These are phyloP conservation scores for Myotis pilosus DNA, from an alignment of 2,797 vertebrate genomes.

Conservation along the genomic window DNA sequence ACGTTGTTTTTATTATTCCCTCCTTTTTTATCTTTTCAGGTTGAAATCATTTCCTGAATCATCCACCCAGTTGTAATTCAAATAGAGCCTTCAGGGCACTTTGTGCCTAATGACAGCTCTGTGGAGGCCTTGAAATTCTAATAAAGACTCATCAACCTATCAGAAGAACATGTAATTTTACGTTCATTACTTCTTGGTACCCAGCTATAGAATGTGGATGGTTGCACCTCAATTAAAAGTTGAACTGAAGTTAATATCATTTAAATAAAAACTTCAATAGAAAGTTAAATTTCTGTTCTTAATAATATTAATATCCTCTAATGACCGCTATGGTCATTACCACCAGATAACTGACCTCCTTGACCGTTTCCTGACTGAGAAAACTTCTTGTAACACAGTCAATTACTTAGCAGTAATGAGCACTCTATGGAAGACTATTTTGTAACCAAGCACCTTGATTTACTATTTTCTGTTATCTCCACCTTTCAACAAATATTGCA, in stretches of 20 bases:
- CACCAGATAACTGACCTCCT: conserved; percentile 83
- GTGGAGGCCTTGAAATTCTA: conserved; percentile 83
- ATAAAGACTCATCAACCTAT: conserved; percentile 83
- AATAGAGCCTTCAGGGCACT: conserved; percentile 79
- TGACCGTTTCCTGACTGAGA: conserved; percentile 80
- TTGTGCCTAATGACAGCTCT: conserved; percentile 82
- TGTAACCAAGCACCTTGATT: conserved; percentile 79
- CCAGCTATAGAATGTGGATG: conserved; percentile 83
- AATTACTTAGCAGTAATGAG: conserved; percentile 82
- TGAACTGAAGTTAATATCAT: conserved; percentile 85
- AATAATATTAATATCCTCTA: conserved; percentile 84
- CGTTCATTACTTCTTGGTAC: conserved; percentile 84
- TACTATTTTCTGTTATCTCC: conserved; percentile 70
- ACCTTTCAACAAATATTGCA: conserved; percentile 76
- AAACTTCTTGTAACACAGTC: conserved; percentile 79
- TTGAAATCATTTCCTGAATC: conserved; percentile 71
- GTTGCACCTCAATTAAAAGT: conserved; percentile 87
- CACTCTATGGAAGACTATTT: conserved; percentile 77
- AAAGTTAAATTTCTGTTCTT: conserved; percentile 84
- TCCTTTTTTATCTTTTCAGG: conserved; percentile 9
- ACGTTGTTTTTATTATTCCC: not conserved
- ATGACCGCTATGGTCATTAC: conserved; percentile 83
- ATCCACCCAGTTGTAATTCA: conserved; percentile 80
- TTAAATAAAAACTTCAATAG: conserved; percentile 87
- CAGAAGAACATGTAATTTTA: conserved; percentile 85